Evolutionary conservation across 2,113 vertebrate species (phyloP).

Genomic region (Pelecanus crispus): DNA sequence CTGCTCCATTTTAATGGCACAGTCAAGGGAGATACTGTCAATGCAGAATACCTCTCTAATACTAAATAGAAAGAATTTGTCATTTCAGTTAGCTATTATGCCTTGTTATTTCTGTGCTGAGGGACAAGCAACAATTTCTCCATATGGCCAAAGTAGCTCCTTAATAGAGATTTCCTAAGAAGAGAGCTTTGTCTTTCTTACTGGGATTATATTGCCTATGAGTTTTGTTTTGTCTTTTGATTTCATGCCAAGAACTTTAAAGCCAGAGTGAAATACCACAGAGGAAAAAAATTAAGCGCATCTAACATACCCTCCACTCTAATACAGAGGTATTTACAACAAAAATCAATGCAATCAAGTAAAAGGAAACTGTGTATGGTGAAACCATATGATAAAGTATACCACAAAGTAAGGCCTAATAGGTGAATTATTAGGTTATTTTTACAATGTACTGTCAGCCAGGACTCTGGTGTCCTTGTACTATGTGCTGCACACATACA

Average conservation of each 20-base stretch:
- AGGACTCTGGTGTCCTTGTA: neutral
- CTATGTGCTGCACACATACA: neutral
- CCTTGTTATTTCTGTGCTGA: slow-evolving; percentile 6
- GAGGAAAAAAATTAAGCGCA: neutral
- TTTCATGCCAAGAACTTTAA: neutral
- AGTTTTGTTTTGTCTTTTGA: neutral
- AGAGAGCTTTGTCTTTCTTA: neutral
- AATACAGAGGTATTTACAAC: neutral
- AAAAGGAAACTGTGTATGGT: neutral
- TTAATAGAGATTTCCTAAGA: neutral
- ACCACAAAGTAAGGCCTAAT: neutral
- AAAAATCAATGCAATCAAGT: neutral
- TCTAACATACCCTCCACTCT: neutral
- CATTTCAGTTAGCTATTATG: neutral
- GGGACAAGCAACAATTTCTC: neutral
- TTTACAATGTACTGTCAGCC: neutral
- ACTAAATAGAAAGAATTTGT: neutral
- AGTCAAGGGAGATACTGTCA: neutral
- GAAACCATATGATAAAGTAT: neutral
- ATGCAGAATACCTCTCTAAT: neutral
- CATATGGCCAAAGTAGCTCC: neutral
- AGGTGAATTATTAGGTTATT: neutral
- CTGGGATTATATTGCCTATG: neutral
- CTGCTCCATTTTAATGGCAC: neutral
- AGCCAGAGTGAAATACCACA: neutral